Evolutionary conservation across 2,113 vertebrate genomes (phyloP), one percentile per base, ranked within the genome.

Genomic region (Emydocephalus ijimae): DNA sequence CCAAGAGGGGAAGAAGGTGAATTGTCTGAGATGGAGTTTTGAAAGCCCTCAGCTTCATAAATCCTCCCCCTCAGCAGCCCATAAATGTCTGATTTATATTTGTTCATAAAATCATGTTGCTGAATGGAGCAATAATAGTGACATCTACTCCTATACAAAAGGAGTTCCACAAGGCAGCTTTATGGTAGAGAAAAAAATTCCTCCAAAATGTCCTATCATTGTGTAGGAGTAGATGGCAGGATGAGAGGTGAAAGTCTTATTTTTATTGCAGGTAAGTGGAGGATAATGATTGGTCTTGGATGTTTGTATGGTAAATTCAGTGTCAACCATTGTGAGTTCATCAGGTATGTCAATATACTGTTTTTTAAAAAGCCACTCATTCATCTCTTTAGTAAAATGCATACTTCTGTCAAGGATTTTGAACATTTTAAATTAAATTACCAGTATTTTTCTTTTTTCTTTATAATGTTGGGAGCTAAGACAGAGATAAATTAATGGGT

Each of bases 41-140:
- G 87, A 96, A 89, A 93, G 96, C 92, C 74, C 57, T 92, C 59
- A 94, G 64, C 50, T 94, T 85, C 92, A 24, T 95, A 93, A 94
- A 92, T 95, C 90, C 24, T 94, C 86, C 64, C 14, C 69, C 89
- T 93, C 0, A 0, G 90, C 89, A 91, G n/a, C 45, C 89, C 20
- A 45, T 94, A 91, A 89, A 81, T 93, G 48, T 93, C 95, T 93
- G 18, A 6, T 94, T 93, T 94, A 91, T 50, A 95, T 2, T 0
- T 94, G 43, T 21, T 93, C 14, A 91, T 90, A 52, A 95, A 93
- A 85, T 88, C 56, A 91, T 87, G 23, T 57, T 95, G n/a, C 87
- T 92, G 69, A 55, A 87, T 90, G 29, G 50, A 90, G 39, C 18
- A 10, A 74, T 88, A 94, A 50, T 61, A 8, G 1, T 26, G 52